Evolutionary conservation across 2,888 invertebrate species (phyloP).

Genomic region (Eupithecia exiguata): DNA sequence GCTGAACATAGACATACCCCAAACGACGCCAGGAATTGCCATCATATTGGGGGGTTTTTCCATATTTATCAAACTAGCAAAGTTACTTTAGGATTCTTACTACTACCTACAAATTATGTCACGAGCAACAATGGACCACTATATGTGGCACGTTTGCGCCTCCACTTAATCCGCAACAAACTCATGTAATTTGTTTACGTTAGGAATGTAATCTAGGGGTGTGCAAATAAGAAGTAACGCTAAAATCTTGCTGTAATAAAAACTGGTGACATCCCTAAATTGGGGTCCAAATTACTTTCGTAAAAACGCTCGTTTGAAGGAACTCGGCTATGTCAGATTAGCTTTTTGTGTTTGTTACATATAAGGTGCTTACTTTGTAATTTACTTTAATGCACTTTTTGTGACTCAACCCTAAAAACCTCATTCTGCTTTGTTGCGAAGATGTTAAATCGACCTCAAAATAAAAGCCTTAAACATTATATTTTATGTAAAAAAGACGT

Average conservation of each 20-base stretch:
- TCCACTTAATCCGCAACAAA: neutral
- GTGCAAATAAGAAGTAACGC: slow-evolving; percentile 37
- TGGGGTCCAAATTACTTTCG: slow-evolving; percentile 30
- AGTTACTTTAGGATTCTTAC: neutral
- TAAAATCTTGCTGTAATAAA: slow-evolving; percentile 31
- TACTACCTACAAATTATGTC: neutral
- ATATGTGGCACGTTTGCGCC: neutral
- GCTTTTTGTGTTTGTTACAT: slow-evolving; percentile 1
- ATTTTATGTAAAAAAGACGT: too few relatives aligned
- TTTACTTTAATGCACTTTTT: slow-evolving; percentile 9
- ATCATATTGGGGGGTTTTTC: too few relatives aligned
- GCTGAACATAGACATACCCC: too few relatives aligned
- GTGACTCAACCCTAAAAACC: neutral
- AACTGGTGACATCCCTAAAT: slow-evolving; percentile 34
- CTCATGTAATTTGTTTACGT: slow-evolving; percentile 30
- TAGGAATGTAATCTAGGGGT: slow-evolving; percentile 34
- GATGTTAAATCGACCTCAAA: neutral
- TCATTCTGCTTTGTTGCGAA: too few relatives aligned
- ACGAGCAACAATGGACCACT: neutral
- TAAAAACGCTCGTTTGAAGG: slow-evolving; percentile 28
- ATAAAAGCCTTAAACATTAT: neutral
- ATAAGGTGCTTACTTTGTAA: neutral
- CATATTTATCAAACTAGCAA: too few relatives aligned
- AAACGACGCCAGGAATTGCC: too few relatives aligned
- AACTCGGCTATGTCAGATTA: slow-evolving; percentile 18